Conservation (phyloP, 2,888 invertebrate genomes). For the Iselma pallidipennis region DNA sequence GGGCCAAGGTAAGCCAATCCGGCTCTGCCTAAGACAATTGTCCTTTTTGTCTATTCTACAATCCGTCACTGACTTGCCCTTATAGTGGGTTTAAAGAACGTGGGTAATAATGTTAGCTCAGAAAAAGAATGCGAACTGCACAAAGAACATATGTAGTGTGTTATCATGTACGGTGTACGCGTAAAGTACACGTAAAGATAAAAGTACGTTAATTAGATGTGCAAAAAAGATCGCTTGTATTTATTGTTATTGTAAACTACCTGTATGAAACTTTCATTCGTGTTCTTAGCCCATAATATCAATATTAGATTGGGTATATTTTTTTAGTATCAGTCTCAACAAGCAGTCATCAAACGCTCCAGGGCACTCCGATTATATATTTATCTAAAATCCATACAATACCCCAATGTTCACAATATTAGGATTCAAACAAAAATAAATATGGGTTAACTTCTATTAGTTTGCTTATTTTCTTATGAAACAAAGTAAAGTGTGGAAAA, state of each 20-base stretch:
- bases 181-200: not conserved
- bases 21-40: too few relatives aligned
- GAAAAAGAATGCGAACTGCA: not conserved
- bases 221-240: constrained; percentile 18
- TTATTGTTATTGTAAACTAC: constrained; percentile 29
- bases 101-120: too few relatives aligned
- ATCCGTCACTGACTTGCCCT: too few relatives aligned
- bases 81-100: too few relatives aligned
- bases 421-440: constrained; percentile 44
- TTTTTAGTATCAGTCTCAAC: constrained; percentile 42
- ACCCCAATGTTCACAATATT: constrained; percentile 46
- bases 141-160: not conserved
- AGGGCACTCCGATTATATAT: constrained; percentile 36
- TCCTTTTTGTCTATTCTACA: too few relatives aligned
- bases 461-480: constrained; percentile 44
- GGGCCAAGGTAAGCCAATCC: too few relatives aligned
- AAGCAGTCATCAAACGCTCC: constrained; percentile 37
- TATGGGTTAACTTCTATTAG: constrained; percentile 42
- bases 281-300: constrained; percentile 37
- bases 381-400: constrained; percentile 40
- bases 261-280: constrained; percentile 28
- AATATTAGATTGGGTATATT: constrained; percentile 40
- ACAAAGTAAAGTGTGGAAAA: constrained; percentile 30
- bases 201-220: not conserved
- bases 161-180: not conserved